These are phyloP conservation scores for Ricordea florida DNA, from an alignment of 92 coral and sea anemone species.

Conservation along the genomic window DNA sequence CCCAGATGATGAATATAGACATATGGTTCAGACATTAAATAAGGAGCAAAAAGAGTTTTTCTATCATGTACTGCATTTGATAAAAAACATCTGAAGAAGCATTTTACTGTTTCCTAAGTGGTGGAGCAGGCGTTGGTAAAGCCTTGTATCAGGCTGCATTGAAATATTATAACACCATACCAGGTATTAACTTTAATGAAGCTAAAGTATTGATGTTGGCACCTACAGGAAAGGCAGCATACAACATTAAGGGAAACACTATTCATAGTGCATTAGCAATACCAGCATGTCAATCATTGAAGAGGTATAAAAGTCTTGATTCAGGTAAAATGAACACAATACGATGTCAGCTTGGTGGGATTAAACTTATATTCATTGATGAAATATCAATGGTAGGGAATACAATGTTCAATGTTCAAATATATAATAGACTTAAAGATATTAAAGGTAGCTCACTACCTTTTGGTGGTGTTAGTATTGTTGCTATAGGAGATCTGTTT, in stretches of 20 bases:
- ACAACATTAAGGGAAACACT: conserved; percentile 63
- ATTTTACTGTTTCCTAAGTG: conserved; percentile 63
- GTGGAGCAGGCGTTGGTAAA: conserved; percentile 82
- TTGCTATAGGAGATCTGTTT: conserved; percentile 65
- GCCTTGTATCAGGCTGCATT: conserved; percentile 74
- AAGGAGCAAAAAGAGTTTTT: conserved; percentile 66
- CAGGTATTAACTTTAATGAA: conserved; percentile 56
- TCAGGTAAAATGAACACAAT: conserved; percentile 68
- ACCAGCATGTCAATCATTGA: conserved; percentile 66
- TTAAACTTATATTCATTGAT: conserved; percentile 50
- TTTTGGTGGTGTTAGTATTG: conserved; percentile 57
- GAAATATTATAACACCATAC: conserved; percentile 65
- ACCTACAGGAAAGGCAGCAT: conserved; percentile 59
- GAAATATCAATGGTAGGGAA: conserved; percentile 67
- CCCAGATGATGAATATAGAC: conserved; percentile 74
- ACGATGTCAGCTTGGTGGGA: conserved; percentile 61
- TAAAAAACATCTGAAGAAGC: conserved; percentile 71
- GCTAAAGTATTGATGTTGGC: conserved; percentile 62
- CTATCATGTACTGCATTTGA: conserved; percentile 62
- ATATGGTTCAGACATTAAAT: conserved; percentile 57
- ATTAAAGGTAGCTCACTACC: conserved; percentile 46
- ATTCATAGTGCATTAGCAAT: conserved; percentile 59
- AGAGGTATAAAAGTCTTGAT: conserved; percentile 61
- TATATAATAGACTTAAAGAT: conserved; percentile 59
- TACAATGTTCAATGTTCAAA: conserved; percentile 57